phyloP scores from a whole-genome alignment of 2,888 invertebrate species.

The Nomada fabriciana region DNA sequence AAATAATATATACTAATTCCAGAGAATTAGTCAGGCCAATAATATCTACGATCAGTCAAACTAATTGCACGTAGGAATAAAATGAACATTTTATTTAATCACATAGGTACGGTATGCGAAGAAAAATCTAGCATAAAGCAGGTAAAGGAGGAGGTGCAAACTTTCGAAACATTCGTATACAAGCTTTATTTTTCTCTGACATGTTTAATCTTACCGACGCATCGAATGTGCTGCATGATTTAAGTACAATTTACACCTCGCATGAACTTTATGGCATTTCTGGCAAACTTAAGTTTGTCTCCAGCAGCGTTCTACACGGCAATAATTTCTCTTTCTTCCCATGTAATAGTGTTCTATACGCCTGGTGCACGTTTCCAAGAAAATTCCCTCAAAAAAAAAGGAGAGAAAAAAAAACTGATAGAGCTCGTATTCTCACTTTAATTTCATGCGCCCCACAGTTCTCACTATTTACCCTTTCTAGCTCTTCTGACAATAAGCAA shows the following conservation, averaged over 20 bases:
- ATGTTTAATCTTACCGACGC: constrained; percentile 49
- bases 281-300: constrained; percentile 48
- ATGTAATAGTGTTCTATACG: constrained; percentile 21
- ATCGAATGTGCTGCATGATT: constrained; percentile 72
- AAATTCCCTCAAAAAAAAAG: constrained; percentile 11
- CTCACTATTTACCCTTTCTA: constrained; percentile 77
- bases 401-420: constrained; percentile 13
- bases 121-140: constrained; percentile 23
- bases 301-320: constrained; percentile 57
- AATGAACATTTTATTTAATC: neutral
- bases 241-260: constrained; percentile 54
- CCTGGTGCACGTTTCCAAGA: constrained; percentile 55
- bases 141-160: constrained; percentile 39
- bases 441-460: constrained; percentile 66
- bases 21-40: neutral
- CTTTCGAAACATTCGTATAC: constrained; percentile 49
- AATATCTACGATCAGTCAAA: neutral
- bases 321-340: constrained; percentile 10
- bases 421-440: constrained; percentile 55
- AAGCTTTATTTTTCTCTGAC: constrained; percentile 83
- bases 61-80: constrained; percentile 5
- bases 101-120: constrained; percentile 1
- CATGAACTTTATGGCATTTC: constrained; percentile 69
- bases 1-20: neutral
- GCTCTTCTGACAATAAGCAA: constrained; percentile 81